These are phyloP conservation scores for Phylloscopus whistleri DNA, from an alignment of 2,113 vertebrate genomes.

Conservation along the genomic window DNA sequence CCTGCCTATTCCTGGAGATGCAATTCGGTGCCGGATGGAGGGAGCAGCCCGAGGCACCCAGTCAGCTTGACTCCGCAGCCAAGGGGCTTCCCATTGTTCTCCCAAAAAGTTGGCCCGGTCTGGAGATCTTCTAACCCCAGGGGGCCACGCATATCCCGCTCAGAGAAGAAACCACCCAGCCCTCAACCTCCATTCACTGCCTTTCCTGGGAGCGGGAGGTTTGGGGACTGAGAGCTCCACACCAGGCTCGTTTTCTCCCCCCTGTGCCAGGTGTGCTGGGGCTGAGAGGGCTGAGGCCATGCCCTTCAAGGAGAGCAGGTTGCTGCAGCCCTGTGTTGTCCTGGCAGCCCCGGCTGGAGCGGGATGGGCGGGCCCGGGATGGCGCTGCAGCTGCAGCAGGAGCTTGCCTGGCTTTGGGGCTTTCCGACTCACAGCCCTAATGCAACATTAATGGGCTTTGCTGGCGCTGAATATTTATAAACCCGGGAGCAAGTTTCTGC, in stretches of 20 bases:
- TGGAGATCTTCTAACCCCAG: neutral
- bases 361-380: neutral
- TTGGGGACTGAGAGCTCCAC: neutral
- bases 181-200: neutral
- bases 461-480: slow-evolving; percentile 60
- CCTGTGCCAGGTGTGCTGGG: too few relatives aligned
- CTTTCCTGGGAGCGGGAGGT: neutral
- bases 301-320: neutral
- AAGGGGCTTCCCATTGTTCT: neutral
- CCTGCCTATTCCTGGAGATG: slow-evolving; percentile 52
- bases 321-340: neutral
- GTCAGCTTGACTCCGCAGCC: neutral
- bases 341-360: neutral
- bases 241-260: neutral
- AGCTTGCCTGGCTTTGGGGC: slow-evolving; percentile 44
- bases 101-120: neutral
- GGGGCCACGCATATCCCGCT: neutral
- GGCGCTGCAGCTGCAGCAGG: neutral
- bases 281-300: neutral
- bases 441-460: slow-evolving; percentile 63
- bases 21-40: neutral
- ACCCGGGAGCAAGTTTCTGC: slow-evolving; percentile 24
- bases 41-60: neutral
- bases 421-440: slow-evolving; percentile 60
- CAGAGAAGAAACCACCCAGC: neutral